A percentile compares a stretch with the other conserved stretches of the same genome.
Evolutionary conservation across 2,113 vertebrate species (phyloP).

Genomic region (Tamias sibiricus): DNA sequence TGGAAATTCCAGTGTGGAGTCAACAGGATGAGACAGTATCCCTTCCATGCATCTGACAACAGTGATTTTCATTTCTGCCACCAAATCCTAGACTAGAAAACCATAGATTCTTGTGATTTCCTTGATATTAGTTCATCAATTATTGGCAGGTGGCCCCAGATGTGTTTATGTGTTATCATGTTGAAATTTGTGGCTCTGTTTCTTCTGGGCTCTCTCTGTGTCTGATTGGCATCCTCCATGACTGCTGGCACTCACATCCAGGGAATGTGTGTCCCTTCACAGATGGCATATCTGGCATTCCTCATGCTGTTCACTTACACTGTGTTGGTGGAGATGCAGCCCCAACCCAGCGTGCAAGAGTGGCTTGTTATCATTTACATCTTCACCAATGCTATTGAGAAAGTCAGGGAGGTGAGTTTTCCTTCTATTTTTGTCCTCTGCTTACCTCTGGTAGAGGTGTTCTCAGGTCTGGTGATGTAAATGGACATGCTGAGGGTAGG

Average conservation of each 20-base stretch:
- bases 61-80: background rate
- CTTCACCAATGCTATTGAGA: conserved; percentile 94
- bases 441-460: background rate
- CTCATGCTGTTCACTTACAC: conserved; percentile 96
- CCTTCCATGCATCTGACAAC: background rate
- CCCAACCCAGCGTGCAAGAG: conserved; percentile 92
- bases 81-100: background rate
- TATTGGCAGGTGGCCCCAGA: background rate
- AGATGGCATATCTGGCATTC: conserved; percentile 96
- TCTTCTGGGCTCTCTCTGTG: background rate
- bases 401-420: conserved; percentile 93
- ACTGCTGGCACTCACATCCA: background rate
- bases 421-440: background rate
- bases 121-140: background rate
- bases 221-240: background rate
- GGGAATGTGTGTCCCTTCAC: conserved; percentile 71
- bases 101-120: background rate
- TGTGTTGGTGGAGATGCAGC: conserved; percentile 94
- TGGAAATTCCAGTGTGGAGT: background rate
- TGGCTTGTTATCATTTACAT: conserved; percentile 96
- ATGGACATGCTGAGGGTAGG: background rate
- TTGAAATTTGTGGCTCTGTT: background rate
- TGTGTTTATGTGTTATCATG: background rate
- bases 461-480: background rate
- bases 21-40: background rate